Conservation (phyloP, 2,797 vertebrate species). For the Sciurus vulgaris region DNA sequence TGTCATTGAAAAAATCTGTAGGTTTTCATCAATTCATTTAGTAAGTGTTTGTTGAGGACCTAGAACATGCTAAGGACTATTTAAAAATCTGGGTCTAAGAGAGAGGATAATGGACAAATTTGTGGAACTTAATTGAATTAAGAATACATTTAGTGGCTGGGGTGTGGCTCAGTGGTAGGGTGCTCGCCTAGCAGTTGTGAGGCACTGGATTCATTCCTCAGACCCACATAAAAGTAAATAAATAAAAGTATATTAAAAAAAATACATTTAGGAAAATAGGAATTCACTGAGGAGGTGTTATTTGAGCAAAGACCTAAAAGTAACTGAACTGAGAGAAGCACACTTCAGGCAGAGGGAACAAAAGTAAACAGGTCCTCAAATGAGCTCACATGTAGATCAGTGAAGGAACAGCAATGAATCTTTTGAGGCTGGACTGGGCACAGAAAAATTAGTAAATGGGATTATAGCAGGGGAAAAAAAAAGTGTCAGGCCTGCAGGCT, state of each 20-base stretch:
- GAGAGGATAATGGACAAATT: neutral
- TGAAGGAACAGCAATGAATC: neutral
- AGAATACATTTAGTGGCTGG: neutral
- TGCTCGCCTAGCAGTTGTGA: no score
- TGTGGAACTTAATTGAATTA: neutral
- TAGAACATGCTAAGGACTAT: neutral
- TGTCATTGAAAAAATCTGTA: neutral
- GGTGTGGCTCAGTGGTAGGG: no score
- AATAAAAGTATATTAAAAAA: no score
- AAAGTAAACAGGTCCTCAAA: neutral
- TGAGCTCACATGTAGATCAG: neutral
- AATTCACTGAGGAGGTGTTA: neutral
- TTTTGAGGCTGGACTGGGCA: neutral
- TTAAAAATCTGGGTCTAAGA: neutral
- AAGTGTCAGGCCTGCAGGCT: neutral
- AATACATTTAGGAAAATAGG: neutral
- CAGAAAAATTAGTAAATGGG: neutral
- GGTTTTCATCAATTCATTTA: slow-evolving; percentile 3
- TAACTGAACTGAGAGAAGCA: neutral
- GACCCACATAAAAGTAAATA: no score
- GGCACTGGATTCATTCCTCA: no score
- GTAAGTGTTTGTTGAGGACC: neutral
- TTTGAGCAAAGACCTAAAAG: neutral
- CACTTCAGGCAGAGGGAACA: neutral
- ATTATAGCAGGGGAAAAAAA: neutral